A percentile compares a stretch with the other conserved stretches of the same genome.
phyloP scores from a whole-genome alignment of 2,888 invertebrate genomes.

The Eurois occulta region DNA sequence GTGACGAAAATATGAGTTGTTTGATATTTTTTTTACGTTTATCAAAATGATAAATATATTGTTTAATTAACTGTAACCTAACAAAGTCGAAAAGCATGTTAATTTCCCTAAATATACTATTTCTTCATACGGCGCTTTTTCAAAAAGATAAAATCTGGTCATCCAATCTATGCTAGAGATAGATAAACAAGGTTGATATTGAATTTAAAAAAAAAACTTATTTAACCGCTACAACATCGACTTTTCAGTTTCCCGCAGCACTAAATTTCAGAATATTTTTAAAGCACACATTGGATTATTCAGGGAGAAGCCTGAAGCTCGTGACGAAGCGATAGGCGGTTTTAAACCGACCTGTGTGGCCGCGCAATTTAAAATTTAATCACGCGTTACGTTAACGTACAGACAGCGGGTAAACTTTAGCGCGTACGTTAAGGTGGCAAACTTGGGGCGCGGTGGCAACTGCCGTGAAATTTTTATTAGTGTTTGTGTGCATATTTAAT shows the following conservation, averaged over 20 bases:
- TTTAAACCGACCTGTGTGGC: constrained; percentile 77
- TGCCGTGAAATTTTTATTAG: constrained; percentile 51
- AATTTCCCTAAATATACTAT: not conserved
- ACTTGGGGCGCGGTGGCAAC: constrained; percentile 42
- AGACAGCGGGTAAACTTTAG: constrained; percentile 61
- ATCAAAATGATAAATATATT: not conserved
- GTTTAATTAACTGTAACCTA: not conserved
- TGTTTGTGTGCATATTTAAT: constrained; percentile 44
- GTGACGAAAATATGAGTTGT: not conserved
- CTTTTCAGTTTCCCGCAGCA: not conserved
- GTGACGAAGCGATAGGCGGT: constrained; percentile 72
- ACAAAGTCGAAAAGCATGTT: not conserved
- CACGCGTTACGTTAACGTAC: constrained; percentile 75
- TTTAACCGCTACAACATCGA: not conserved
- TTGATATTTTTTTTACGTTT: not conserved
- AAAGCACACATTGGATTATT: constrained; percentile 68
- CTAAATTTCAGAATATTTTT: constrained; percentile 55
- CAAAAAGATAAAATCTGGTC: not conserved
- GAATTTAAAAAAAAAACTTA: constrained; percentile 12
- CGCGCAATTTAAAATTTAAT: constrained; percentile 83
- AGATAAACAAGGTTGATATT: no score
- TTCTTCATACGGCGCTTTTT: not conserved
- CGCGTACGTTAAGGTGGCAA: constrained; percentile 44
- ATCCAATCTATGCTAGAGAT: not conserved
- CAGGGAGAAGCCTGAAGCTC: constrained; percentile 68